Evolutionary conservation across 2,797 vertebrate genomes (phyloP).

Genomic region (Holocentrus rufus): DNA sequence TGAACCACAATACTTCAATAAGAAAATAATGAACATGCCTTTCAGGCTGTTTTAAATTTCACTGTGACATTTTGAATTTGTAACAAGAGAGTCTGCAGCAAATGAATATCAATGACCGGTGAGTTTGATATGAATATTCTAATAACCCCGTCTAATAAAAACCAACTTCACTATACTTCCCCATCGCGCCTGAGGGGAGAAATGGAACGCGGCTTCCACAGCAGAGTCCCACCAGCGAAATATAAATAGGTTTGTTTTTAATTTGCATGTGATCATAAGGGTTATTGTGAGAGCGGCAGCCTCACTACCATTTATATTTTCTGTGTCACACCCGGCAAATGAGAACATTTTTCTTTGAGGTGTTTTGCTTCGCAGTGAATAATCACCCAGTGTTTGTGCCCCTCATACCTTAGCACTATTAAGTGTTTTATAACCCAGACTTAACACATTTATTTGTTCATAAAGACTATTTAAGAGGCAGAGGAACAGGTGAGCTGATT

Average conservation of each 20-base stretch:
- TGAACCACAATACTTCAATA: slow-evolving; percentile 64
- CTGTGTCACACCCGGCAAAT: slow-evolving; percentile 58
- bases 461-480: slow-evolving; percentile 65
- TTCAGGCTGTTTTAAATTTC: slow-evolving; percentile 69
- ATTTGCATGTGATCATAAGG: slow-evolving; percentile 78
- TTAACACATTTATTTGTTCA: slow-evolving; percentile 60
- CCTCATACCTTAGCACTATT: slow-evolving; percentile 40
- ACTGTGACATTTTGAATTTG: slow-evolving; percentile 75
- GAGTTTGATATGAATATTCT: slow-evolving; percentile 75
- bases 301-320: slow-evolving; percentile 63
- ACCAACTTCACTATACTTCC: slow-evolving; percentile 63
- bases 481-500: slow-evolving; percentile 36
- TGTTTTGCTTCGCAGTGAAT: slow-evolving; percentile 65
- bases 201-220: slow-evolving; percentile 63
- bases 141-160: slow-evolving; percentile 74
- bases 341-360: slow-evolving; percentile 59
- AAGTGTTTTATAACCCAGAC: slow-evolving; percentile 69
- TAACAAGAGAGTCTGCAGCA: slow-evolving; percentile 62
- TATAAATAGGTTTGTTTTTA: slow-evolving; percentile 80
- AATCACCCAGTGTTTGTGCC: slow-evolving; percentile 47
- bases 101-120: slow-evolving; percentile 74
- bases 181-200: slow-evolving; percentile 56
- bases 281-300: slow-evolving; percentile 68
- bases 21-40: slow-evolving; percentile 72
- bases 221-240: slow-evolving; percentile 61